Evolutionary conservation across 1,140 invertebrate species (phyloP).

Genomic region (Lucilia sericata): DNA sequence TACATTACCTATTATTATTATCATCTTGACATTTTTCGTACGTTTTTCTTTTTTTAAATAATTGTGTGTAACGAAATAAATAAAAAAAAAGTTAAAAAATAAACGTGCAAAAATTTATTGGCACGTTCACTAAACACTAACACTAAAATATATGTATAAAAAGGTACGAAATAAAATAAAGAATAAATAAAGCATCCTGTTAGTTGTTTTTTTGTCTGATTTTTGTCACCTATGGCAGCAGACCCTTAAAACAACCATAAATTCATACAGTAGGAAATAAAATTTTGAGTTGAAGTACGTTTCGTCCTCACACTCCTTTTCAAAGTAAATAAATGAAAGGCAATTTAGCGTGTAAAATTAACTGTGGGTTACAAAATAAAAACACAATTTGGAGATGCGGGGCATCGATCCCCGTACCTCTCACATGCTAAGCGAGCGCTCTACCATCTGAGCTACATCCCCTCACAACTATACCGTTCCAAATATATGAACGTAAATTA

Average conservation of each 20-base stretch:
- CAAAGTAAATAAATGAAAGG: conserved; percentile 5
- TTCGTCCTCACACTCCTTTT: too few species aligned
- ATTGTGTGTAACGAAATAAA: not conserved
- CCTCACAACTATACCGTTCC: conserved; percentile 47
- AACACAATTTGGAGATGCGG: conserved; percentile 71
- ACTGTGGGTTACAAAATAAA: not conserved
- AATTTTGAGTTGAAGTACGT: not conserved
- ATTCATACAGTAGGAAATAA: conserved; percentile 50
- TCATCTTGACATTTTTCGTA: conserved; percentile 51
- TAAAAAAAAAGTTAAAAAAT: conserved; percentile 50
- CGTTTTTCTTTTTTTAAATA: conserved; percentile 46
- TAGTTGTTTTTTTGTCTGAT: conserved; percentile 52
- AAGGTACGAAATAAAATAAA: too few species aligned
- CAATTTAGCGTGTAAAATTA: conserved; percentile 39
- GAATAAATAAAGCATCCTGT: conserved; percentile 14
- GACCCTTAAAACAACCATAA: conserved; percentile 57
- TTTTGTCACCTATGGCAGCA: conserved; percentile 59
- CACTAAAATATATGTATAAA: conserved; percentile 34
- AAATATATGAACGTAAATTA: too few species aligned
- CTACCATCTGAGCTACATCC: conserved; percentile 85
- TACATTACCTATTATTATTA: conserved; percentile 47
- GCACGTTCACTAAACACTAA: conserved; percentile 43
- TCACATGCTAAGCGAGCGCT: conserved; percentile 88
- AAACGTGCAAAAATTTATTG: conserved; percentile 67
- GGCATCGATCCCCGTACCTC: conserved; percentile 86